Evolutionary conservation across 2,888 invertebrate species (phyloP).

Genomic region (Lasioglossum lativentre): DNA sequence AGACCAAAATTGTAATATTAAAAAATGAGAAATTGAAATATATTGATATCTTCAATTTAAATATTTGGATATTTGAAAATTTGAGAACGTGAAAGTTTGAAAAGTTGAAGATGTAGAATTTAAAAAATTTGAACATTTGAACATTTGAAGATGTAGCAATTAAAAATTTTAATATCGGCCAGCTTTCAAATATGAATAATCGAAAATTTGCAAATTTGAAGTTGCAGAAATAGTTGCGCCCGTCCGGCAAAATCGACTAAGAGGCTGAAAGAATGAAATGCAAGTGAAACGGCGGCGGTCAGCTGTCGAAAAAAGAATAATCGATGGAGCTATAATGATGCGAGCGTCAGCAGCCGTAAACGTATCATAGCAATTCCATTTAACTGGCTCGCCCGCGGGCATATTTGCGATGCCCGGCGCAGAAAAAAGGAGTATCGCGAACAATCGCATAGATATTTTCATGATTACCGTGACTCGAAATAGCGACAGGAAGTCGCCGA

Average conservation of each 20-base stretch:
- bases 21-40: background rate
- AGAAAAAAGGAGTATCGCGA: conserved; percentile 20
- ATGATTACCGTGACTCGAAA: conserved; percentile 50
- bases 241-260: background rate
- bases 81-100: too few relatives aligned
- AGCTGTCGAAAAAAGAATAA: conserved; percentile 17
- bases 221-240: background rate
- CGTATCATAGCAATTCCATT: conserved; percentile 50
- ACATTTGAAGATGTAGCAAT: background rate
- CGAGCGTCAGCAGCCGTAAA: conserved; percentile 42
- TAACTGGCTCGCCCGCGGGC: conserved; percentile 37
- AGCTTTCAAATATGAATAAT: background rate
- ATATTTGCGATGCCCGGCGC: conserved; percentile 9
- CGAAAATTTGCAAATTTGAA: background rate
- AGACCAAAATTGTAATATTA: background rate
- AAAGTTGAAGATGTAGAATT: background rate
- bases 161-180: background rate
- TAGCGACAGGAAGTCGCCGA: conserved; percentile 47
- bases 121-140: background rate
- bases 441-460: conserved; percentile 46
- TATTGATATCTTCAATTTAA: too few relatives aligned
- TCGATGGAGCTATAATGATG: conserved; percentile 41
- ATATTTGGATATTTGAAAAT: background rate
- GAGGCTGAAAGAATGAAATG: conserved; percentile 9
- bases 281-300: conserved; percentile 26